Evolutionary conservation across 2,113 vertebrate species (phyloP), one percentile per base, ranked within the genome.

Genomic region (Sinocyclocheilus anophthalmus): DNA sequence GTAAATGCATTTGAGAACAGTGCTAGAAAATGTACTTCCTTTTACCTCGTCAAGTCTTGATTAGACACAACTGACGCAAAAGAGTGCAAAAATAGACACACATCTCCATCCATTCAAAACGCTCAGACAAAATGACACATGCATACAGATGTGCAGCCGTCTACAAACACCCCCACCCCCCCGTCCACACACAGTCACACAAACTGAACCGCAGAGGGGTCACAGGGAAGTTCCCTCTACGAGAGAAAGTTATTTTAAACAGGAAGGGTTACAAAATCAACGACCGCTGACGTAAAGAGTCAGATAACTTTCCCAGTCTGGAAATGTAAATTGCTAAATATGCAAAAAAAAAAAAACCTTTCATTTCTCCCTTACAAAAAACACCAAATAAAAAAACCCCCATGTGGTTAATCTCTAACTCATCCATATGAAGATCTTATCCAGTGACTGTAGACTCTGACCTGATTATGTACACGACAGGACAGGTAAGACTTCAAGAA

Each of bases 191-290:
- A 70, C 5, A 83, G 14, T 69, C 84, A 85, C 84, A 78, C 30
- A 69, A 83, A 45, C 24, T 33, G 59, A 48, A n/a, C 57, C 53
- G 16, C 72, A 83, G 26, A 82, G 57, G 79, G 70, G 65, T 79
- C 37, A 70, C 18, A 12, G 85, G 88, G 89, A 90, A 89, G 78
- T 88, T 89, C 90, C 90, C 89, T 75, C 30, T 61, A 37, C 16
- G 8, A 89, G 89, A 89, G 89, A 90, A 89, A 88, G 89, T 88
- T 89, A 90, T 87, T 83, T 88, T 87, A 76, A 86, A 89, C 89
- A 91, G 90, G 90, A 91, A 88, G 69, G 57, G 82, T 81, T 89
- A 81, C 89, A 69, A 90, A 90, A 85, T 84, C 50, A n/a, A 86
- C 84, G 48, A 45, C 84, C 30, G 67, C 53, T 88, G 84, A 88